Conservation (phyloP, 2,888 invertebrate species). For the Thalpophila matura region DNA sequence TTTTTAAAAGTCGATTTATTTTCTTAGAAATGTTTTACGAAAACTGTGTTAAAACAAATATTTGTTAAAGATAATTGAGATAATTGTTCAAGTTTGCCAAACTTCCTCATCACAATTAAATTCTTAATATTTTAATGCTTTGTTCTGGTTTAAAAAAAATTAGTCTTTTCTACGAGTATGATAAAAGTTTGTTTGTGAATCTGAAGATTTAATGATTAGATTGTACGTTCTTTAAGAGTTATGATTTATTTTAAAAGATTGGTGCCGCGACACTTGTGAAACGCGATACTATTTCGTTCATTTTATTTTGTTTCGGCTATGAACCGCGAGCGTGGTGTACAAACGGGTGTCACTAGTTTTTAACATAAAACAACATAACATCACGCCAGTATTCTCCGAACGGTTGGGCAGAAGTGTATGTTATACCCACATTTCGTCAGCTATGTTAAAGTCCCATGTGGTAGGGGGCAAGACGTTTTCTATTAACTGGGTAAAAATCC, state of each 20-base stretch:
- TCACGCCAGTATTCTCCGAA: no score
- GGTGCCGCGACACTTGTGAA: neutral
- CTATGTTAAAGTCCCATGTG: no score
- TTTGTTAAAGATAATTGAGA: conserved; percentile 27
- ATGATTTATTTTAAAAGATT: conserved; percentile 13
- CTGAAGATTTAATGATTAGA: neutral
- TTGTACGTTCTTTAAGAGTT: neutral
- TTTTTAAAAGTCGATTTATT: conserved; percentile 7
- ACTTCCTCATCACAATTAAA: conserved; percentile 28
- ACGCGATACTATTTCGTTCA: no score
- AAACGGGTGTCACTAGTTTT: no score
- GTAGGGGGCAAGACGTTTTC: no score
- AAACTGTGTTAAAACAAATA: conserved; percentile 16
- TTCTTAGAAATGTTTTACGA: conserved; percentile 25
- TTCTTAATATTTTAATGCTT: conserved; percentile 16
- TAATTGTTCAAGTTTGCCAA: conserved; percentile 29
- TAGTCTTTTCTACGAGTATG: conserved; percentile 20
- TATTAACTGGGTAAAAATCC: no score
- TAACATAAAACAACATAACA: no score
- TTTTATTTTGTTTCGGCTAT: no score
- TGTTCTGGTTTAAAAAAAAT: conserved; percentile 27
- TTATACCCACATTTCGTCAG: no score
- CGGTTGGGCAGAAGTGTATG: no score
- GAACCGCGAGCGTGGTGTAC: no score
- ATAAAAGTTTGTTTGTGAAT: conserved; percentile 4